Base-by-base conservation (phyloP, 2,797 vertebrate species). In the Helostoma temminkii region DNA sequence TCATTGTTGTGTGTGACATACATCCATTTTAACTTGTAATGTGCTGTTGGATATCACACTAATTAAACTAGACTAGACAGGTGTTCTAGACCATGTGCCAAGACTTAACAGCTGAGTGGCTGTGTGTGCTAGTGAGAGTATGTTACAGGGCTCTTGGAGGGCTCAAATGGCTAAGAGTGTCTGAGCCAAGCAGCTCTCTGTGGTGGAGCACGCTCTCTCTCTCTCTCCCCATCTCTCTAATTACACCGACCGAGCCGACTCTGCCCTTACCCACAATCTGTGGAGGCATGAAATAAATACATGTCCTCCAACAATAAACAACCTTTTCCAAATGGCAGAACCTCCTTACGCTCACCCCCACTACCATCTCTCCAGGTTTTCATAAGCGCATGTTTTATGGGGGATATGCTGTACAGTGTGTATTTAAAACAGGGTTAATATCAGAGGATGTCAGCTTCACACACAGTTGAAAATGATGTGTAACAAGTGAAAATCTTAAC, bases 301-400 rank as follows among this genome's bases (percentile, higher is more conserved):
- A 92, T 87, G 85, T 86, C 93, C 88, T 93, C 88, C 79, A 93
- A 94, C 93, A 94, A 94, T 94, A 94, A 95, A 94, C 93, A 94
- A 93, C 92, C 89, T 91, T 9, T 94, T 93, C 90, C 81, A 93
- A 93, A 93, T 82, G 86, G 90, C 88, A 90, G 85, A 90, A 88
- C 90, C 91, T 88, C 89, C 88, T 88, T 84, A 36, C 58, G 76
- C 70, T 78, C 81, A 79, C 77, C 78, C 80, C 84, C 65, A 30
- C 71, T 50, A 56, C 82, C 65, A 26, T 64, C 82, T 78, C 70
- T 54, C 26, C 24, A 46, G 75, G 67, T 32, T 32, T 32, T 32
- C 32, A 16, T 34, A 19, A 47, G 46, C 43, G 46, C 34, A 15
- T 32, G 55, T 41, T 49, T 39, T 55, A 46, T 6, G 19, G 57